Evolutionary conservation across 2,888 invertebrate genomes (phyloP).

Genomic region (Agonopterix alstromeriana): DNA sequence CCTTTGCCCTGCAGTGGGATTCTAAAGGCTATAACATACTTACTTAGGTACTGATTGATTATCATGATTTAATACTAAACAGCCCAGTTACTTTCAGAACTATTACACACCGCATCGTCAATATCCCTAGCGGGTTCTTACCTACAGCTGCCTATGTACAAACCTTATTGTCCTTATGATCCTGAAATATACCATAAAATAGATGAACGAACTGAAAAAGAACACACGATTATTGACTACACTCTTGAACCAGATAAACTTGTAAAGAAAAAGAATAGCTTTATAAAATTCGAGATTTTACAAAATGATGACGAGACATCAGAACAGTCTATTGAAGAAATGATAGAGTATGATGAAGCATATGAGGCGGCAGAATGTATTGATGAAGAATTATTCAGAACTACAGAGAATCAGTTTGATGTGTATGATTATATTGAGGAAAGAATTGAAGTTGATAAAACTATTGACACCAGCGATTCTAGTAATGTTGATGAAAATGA

Average conservation of each 20-base stretch:
- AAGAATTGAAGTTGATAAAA: no score
- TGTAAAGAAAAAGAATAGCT: background rate
- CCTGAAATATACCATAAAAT: conserved; percentile 9
- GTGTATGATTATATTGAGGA: background rate
- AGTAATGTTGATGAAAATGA: background rate
- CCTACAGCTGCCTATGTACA: conserved; percentile 22
- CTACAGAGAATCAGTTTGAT: background rate
- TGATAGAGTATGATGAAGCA: background rate
- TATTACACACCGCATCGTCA: conserved; percentile 22
- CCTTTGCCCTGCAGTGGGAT: no score
- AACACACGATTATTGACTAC: conserved; percentile 23
- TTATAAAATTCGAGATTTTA: background rate
- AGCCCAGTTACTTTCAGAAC: no score
- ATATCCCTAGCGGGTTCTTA: conserved; percentile 42
- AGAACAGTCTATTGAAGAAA: background rate
- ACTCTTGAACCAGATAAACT: conserved; percentile 3
- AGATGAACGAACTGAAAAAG: conserved; percentile 21
- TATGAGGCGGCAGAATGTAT: background rate
- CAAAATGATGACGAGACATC: background rate
- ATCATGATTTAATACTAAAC: no score
- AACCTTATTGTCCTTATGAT: conserved; percentile 30
- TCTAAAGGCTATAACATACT: no score
- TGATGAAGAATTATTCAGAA: background rate
- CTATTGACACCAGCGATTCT: no score
- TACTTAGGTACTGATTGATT: no score